Base-by-base conservation (phyloP, 2,888 invertebrate species). In the Tetropium fuscum region DNA sequence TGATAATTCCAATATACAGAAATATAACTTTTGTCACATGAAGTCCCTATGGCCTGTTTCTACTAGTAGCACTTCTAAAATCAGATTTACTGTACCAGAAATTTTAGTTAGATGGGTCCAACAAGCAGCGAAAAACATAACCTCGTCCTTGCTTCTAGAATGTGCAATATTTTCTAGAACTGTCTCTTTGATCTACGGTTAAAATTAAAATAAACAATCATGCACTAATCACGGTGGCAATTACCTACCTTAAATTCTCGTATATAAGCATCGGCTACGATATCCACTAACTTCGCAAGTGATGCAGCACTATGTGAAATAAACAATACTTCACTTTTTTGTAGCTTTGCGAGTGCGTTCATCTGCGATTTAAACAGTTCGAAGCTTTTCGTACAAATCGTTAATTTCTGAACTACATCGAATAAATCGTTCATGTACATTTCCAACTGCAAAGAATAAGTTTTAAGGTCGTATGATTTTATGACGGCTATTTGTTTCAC, bases 51-150 rank as follows among this genome's bases (percentile, higher is more conserved):
- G 82, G 3, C 81, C 81, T 18, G 80, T 80, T 74, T 83, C 83
- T 5, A 75, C 68, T 48, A 83, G 66, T 56, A 83, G 69, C 36
- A 71, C 68, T 68, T 82, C 81, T 43, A 82, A 63, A 66, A 78
- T 74, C 2, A 78, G 58, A 54, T 66, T 70, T 19, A 79, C 68
- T 19, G 69, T 57, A 43, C 66, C 62, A n/a, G 72, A 75, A 32
- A 85, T 76, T 67, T 82, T 77, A 8, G 80, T 75, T 66, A 84
- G 83, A 69, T 84, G 82, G 1, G 81, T 76, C 85, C 85, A 85
- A 36, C 78, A 75, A 7, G 82, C 75, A 30, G 81, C 80, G 66
- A 81, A 79, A 69, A 83, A 83, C 82, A 84, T 82, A 6, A 80
- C 74, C 36, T 80, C 77, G 58, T 80, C 71, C 58, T 81, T 77